A percentile compares a stretch with the other conserved stretches of the same genome.
Evolutionary conservation across 2,888 invertebrate genomes (phyloP).

Genomic region (Cactoblastis cactorum): DNA sequence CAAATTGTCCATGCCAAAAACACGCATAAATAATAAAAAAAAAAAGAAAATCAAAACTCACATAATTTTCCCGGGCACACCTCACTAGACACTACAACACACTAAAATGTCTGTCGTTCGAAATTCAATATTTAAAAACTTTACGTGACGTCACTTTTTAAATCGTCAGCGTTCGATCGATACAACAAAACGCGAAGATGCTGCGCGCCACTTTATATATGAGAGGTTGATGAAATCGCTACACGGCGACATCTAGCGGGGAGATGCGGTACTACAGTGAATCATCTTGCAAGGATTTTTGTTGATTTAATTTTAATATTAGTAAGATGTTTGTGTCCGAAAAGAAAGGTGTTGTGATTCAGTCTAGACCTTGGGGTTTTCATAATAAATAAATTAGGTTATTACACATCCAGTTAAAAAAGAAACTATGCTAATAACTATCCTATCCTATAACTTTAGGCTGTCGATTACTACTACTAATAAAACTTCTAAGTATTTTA

Average conservation of each 20-base stretch:
- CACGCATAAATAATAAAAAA: background rate
- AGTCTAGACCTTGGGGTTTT: no score
- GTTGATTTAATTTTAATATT: background rate
- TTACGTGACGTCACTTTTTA: background rate
- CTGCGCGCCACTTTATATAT: constrained; percentile 5
- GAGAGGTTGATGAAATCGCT: background rate
- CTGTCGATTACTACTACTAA: no score
- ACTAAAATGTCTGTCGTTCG: background rate
- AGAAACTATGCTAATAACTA: no score
- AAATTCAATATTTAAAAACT: constrained; percentile 7
- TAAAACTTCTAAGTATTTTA: no score
- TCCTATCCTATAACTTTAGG: no score
- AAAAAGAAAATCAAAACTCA: constrained; percentile 1
- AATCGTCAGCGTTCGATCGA: constrained; percentile 4
- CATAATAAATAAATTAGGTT: no score
- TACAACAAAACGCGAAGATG: background rate
- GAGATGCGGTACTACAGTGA: background rate
- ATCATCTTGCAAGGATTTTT: constrained; percentile 4
- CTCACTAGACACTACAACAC: constrained; percentile 1
- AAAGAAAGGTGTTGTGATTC: no score
- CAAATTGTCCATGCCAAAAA: background rate
- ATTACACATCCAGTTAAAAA: no score
- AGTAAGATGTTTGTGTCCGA: background rate
- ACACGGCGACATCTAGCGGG: background rate
- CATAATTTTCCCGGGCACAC: background rate